Evolutionary conservation across 2,113 vertebrate genomes (phyloP).

Genomic region (Ranitomeya imitator): DNA sequence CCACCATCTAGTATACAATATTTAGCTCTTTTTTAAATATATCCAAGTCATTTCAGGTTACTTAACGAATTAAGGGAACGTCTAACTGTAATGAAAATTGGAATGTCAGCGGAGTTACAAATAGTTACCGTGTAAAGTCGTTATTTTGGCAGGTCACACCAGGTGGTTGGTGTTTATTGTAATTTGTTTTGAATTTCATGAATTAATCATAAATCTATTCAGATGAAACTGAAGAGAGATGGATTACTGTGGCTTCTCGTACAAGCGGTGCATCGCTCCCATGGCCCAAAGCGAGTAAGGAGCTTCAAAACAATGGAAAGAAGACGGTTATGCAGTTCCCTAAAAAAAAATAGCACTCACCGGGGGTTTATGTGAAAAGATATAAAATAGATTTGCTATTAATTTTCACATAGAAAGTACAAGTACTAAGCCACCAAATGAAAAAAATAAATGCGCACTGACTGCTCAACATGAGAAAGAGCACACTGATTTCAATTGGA

Average conservation of each 20-base stretch:
- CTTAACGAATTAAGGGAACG: not conserved
- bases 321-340: not conserved
- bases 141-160: constrained; percentile 7
- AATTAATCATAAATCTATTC: constrained; percentile 20
- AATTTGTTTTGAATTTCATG: constrained; percentile 22
- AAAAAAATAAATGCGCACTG: not conserved
- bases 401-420: not conserved
- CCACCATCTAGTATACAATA: too few relatives aligned
- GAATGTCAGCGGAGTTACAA: not conserved
- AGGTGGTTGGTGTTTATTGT: constrained; percentile 19
- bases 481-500: too few relatives aligned
- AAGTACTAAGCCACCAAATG: not conserved
- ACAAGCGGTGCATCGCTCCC: not conserved
- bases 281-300: not conserved
- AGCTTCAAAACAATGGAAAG: not conserved
- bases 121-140: not conserved
- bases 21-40: not conserved
- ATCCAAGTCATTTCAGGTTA: not conserved
- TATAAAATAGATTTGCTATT: not conserved
- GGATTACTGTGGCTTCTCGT: constrained; percentile 1
- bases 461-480: too few relatives aligned
- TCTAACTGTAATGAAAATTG: constrained; percentile 6
- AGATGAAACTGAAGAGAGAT: constrained; percentile 9
- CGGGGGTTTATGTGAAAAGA: not conserved
- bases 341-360: not conserved